phyloP scores from a whole-genome alignment of 2,888 invertebrate genomes.

The Cetonia aurata region DNA sequence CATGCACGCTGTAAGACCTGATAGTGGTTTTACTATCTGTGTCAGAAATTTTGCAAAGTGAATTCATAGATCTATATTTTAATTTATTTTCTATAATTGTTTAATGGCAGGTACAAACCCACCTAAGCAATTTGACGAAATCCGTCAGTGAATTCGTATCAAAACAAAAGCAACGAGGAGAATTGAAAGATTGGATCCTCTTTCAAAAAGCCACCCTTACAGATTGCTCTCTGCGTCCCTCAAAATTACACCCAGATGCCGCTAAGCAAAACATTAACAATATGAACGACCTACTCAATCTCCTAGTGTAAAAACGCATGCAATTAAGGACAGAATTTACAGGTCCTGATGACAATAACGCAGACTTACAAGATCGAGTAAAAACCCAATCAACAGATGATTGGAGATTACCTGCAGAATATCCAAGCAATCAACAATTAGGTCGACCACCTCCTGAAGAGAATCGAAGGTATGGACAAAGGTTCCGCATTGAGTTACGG shows the following conservation, averaged over 20 bases:
- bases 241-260: conserved; percentile 88
- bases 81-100: too few species aligned
- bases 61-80: too few species aligned
- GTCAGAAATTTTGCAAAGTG: too few species aligned
- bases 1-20: too few species aligned
- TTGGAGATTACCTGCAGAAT: conserved; percentile 82
- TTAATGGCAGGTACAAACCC: conserved; percentile 73
- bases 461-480: conserved; percentile 86
- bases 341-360: conserved; percentile 76
- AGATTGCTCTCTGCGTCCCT: conserved; percentile 88
- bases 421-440: conserved; percentile 84
- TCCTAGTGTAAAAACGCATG: conserved; percentile 83
- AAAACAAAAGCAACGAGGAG: conserved; percentile 82
- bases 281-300: conserved; percentile 84
- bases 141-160: conserved; percentile 88
- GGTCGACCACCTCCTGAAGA: conserved; percentile 84
- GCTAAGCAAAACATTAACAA: conserved; percentile 88
- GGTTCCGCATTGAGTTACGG: conserved; percentile 85
- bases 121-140: conserved; percentile 79
- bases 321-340: conserved; percentile 80
- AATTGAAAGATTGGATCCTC: conserved; percentile 87
- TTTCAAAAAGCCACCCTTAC: conserved; percentile 81
- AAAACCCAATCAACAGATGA: conserved; percentile 80
- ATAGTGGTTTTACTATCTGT: too few species aligned
- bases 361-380: conserved; percentile 82